Conservation (phyloP, 2,113 vertebrate species). For the Zosterops pallidus region DNA sequence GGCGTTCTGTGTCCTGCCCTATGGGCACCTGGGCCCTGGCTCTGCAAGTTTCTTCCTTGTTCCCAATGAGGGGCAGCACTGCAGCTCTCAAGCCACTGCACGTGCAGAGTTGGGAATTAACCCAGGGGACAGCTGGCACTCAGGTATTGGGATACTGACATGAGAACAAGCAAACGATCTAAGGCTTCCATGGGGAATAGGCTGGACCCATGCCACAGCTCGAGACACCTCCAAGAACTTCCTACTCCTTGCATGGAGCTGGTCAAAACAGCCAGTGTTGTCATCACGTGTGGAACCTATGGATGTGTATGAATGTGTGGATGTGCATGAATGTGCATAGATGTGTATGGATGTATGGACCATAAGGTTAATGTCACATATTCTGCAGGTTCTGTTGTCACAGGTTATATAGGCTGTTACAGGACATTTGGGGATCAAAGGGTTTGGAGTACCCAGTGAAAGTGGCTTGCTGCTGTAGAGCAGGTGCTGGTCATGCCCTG, state of each 20-base stretch:
- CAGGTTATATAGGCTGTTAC: background rate
- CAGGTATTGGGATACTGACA: accelerated
- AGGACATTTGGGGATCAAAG: background rate
- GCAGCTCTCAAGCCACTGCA: background rate
- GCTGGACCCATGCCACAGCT: background rate
- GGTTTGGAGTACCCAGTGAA: background rate
- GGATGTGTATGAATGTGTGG: background rate
- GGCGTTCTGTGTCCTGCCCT: background rate
- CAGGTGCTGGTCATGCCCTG: background rate
- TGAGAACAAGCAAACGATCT: background rate
- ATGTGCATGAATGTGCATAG: background rate
- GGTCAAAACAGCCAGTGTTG: background rate
- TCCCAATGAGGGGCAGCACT: background rate
- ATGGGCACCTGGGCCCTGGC: background rate
- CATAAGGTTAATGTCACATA: background rate
- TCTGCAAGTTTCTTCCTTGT: background rate
- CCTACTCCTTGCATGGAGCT: background rate
- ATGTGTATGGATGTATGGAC: background rate
- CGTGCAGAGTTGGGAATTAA: background rate
- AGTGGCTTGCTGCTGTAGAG: background rate
- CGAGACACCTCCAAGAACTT: accelerated
- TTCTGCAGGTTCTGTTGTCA: background rate
- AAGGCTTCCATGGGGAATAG: background rate
- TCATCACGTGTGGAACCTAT: background rate
- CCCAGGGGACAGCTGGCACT: background rate